Percentiles rank a stretch among this genome's conserved stretches.
Evolutionary conservation across 2,797 vertebrate genomes (phyloP).

Genomic region (Coluber constrictor): DNA sequence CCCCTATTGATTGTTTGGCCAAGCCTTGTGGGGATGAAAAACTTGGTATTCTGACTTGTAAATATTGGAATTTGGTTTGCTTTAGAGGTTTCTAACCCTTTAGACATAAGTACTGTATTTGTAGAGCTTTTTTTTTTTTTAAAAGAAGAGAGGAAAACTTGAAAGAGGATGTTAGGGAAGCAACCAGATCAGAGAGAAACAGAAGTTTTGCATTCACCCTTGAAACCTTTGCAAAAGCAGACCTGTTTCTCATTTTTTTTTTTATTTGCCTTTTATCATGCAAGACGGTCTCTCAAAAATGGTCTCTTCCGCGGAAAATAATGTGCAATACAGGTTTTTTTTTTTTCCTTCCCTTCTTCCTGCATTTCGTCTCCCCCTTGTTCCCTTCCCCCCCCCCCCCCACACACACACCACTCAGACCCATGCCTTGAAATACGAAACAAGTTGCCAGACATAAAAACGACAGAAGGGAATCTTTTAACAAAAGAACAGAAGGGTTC

Average conservation of each 20-base stretch:
- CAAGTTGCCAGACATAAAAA: constrained; percentile 81
- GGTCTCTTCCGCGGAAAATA: constrained; percentile 64
- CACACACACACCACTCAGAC: background rate
- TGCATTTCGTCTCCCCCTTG: background rate
- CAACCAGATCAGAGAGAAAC: background rate
- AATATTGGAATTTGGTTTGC: constrained; percentile 44
- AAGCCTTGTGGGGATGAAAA: background rate
- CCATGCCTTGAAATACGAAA: constrained; percentile 76
- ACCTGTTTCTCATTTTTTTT: constrained; percentile 19
- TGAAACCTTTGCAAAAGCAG: constrained; percentile 46
- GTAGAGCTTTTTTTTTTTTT: constrained; percentile 24
- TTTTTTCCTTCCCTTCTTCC: background rate
- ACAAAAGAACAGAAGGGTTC: constrained; percentile 83
- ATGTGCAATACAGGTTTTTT: constrained; percentile 87
- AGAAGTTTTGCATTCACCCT: background rate
- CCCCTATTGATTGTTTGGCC: background rate
- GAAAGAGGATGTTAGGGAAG: constrained; percentile 14
- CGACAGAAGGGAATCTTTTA: constrained; percentile 78
- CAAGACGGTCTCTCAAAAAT: constrained; percentile 50
- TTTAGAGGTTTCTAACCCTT: constrained; percentile 35
- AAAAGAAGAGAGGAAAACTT: constrained; percentile 17
- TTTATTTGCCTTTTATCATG: constrained; percentile 46
- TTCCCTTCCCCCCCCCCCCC: background rate
- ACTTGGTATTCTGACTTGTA: constrained; percentile 28
- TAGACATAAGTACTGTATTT: constrained; percentile 19